phyloP scores from a whole-genome alignment of 2,888 invertebrate species.

The Tinea pellionella region DNA sequence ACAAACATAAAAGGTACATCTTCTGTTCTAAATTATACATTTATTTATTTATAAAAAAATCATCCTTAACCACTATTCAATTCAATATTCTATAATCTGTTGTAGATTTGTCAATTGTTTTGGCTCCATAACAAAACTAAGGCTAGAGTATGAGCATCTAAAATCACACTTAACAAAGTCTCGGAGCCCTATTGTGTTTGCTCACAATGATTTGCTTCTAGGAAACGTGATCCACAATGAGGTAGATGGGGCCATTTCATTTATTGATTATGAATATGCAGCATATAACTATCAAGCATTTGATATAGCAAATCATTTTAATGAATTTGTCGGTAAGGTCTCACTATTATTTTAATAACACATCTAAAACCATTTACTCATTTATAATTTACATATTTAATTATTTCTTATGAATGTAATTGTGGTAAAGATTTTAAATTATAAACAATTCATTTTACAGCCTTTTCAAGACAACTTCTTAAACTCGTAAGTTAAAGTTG shows the following conservation, averaged over 20 bases:
- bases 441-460: too few relatives aligned
- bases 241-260: conserved; percentile 76
- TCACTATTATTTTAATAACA: not conserved
- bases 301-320: conserved; percentile 98
- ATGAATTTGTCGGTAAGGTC: conserved; percentile 90
- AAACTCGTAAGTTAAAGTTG: too few relatives aligned
- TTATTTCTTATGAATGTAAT: too few relatives aligned
- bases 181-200: conserved; percentile 87
- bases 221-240: conserved; percentile 92
- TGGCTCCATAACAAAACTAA: conserved; percentile 74
- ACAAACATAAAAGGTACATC: conserved; percentile 76
- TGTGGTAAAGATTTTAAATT: too few relatives aligned
- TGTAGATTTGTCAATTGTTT: conserved; percentile 76
- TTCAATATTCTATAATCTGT: conserved; percentile 26
- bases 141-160: conserved; percentile 75
- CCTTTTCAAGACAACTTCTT: too few relatives aligned
- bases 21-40: not conserved
- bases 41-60: not conserved
- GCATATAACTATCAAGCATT: conserved; percentile 93
- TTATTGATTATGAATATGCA: conserved; percentile 98
- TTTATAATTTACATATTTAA: too few relatives aligned
- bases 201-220: conserved; percentile 96
- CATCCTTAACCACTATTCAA: not conserved
- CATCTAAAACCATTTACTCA: too few relatives aligned
- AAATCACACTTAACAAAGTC: conserved; percentile 72